Evolutionary conservation across 2,797 vertebrate species (phyloP).

Genomic region (Clamator glandarius): DNA sequence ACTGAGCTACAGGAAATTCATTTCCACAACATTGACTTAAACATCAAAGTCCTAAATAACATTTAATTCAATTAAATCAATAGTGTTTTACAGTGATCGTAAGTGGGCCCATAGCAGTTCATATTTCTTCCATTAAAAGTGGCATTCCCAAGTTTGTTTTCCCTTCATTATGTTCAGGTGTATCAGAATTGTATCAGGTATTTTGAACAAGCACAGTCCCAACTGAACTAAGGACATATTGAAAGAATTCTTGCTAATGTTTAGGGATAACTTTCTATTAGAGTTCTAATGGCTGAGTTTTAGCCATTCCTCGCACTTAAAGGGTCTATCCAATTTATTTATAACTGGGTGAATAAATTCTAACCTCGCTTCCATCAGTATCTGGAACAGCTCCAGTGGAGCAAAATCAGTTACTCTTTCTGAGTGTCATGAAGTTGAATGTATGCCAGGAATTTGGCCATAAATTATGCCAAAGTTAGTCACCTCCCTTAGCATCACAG

Average conservation of each 20-base stretch:
- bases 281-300: background rate
- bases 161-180: rapidly evolving
- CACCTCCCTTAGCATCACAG: background rate
- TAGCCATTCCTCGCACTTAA: background rate
- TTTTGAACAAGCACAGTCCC: background rate
- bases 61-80: background rate
- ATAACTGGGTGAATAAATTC: background rate
- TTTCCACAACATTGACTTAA: background rate
- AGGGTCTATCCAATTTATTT: background rate
- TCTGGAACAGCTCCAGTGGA: background rate
- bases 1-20: background rate
- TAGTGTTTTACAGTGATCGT: background rate
- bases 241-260: background rate
- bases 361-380: background rate
- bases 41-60: background rate
- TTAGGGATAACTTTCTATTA: background rate
- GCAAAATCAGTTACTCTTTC: background rate
- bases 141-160: background rate
- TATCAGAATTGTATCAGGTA: background rate
- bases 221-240: background rate
- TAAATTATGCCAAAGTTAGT: background rate
- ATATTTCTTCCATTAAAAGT: background rate
- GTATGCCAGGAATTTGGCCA: background rate
- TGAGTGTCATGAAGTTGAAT: background rate
- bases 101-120: background rate